Evolutionary conservation across 2,888 invertebrate genomes (phyloP).

Genomic region (Charanyca ferruginea): DNA sequence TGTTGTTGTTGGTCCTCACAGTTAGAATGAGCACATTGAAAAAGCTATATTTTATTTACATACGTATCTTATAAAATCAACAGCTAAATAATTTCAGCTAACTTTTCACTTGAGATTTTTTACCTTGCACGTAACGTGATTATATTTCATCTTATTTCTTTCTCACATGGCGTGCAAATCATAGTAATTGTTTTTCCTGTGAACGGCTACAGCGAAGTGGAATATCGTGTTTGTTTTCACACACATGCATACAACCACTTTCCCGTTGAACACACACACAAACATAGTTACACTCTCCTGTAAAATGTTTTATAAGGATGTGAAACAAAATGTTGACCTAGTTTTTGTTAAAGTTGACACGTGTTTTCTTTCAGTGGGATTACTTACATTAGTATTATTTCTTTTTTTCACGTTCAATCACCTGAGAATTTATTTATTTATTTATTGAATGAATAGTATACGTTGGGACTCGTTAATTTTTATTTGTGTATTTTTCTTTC

Average conservation of each 20-base stretch:
- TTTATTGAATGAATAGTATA: neutral
- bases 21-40: too few species aligned
- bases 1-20: too few species aligned
- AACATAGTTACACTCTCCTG: neutral
- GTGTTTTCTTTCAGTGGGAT: conserved; percentile 11
- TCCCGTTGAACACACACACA: conserved; percentile 6
- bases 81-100: neutral
- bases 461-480: neutral
- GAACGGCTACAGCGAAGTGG: conserved; percentile 57
- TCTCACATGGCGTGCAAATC: conserved; percentile 44
- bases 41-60: too few species aligned
- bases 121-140: neutral
- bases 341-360: conserved; percentile 42
- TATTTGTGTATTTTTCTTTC: too few species aligned
- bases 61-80: too few species aligned
- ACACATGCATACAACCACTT: neutral
- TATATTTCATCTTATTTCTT: conserved; percentile 21
- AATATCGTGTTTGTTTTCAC: conserved; percentile 65
- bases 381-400: neutral
- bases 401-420: neutral
- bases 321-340: conserved; percentile 40
- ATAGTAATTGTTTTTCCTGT: conserved; percentile 64
- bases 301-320: conserved; percentile 31
- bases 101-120: neutral
- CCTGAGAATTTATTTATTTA: too few species aligned